Conservation (phyloP, 2,797 vertebrate genomes). For the Glossophaga mutica region DNA sequence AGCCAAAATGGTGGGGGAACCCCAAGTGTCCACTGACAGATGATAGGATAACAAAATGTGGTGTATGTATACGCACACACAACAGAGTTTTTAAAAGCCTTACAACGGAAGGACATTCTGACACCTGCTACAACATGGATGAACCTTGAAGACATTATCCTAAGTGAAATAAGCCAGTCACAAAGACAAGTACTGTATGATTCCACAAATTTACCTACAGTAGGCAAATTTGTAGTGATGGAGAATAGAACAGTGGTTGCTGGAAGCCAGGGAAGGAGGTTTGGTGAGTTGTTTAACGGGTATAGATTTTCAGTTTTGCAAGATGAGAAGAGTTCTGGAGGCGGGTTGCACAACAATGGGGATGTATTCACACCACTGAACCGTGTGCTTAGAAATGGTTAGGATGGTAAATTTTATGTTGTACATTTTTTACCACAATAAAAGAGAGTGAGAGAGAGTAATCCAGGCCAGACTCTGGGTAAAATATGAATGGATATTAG, state of each 20-base stretch:
- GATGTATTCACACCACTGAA: background rate
- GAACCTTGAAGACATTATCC: background rate
- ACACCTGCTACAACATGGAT: background rate
- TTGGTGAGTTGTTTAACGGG: background rate
- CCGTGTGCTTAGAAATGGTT: background rate
- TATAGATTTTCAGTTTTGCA: background rate
- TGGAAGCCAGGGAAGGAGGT: background rate
- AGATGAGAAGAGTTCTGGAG: background rate
- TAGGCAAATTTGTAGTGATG: background rate
- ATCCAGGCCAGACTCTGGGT: background rate
- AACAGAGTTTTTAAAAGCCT: background rate
- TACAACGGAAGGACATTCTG: background rate
- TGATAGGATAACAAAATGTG: background rate
- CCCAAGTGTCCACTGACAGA: background rate
- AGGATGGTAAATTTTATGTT: background rate
- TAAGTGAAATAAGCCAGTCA: background rate
- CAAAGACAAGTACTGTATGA: background rate
- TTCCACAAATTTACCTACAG: background rate
- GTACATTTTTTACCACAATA: background rate
- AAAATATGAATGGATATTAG: background rate
- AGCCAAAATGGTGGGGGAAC: background rate
- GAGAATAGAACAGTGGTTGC: background rate
- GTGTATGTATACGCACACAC: background rate
- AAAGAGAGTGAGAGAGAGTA: background rate
- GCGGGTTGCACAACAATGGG: background rate